Evolutionary conservation across 2,888 invertebrate genomes (phyloP).

Genomic region (Cheilosia pagana): DNA sequence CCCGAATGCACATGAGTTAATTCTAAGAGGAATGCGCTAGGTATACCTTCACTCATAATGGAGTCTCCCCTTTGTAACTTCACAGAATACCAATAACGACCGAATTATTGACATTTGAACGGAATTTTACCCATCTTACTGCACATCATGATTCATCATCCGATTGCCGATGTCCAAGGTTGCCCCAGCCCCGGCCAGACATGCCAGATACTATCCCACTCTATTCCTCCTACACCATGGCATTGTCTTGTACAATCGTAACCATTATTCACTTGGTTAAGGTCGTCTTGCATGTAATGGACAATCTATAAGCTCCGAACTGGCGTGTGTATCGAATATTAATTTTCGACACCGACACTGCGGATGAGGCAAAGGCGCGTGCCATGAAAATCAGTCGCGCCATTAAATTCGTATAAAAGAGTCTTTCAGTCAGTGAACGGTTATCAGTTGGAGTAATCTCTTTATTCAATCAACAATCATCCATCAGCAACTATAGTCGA

Average conservation of each 20-base stretch:
- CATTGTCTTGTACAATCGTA: conserved; percentile 51
- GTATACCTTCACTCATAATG: too few relatives aligned
- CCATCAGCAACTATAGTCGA: conserved; percentile 30
- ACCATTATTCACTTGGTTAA: conserved; percentile 55
- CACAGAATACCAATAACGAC: too few relatives aligned
- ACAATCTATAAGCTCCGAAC: conserved; percentile 39
- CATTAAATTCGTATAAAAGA: conserved; percentile 67
- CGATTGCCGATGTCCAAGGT: conserved; percentile 33
- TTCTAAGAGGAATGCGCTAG: too few relatives aligned
- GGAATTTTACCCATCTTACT: not conserved
- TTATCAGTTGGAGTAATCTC: conserved; percentile 65
- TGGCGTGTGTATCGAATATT: conserved; percentile 54
- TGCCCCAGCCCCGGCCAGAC: conserved; percentile 6
- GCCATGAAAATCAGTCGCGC: conserved; percentile 40
- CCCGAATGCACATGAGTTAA: too few relatives aligned
- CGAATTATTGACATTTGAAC: not conserved
- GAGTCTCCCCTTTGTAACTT: not conserved
- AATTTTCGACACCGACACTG: conserved; percentile 25
- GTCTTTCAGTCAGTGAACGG: conserved; percentile 11
- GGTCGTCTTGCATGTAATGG: conserved; percentile 59
- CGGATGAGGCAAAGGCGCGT: conserved; percentile 49
- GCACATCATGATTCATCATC: conserved; percentile 2
- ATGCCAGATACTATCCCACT: not conserved
- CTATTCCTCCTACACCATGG: conserved; percentile 1
- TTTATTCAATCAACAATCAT: conserved; percentile 54